Evolutionary conservation across 2,113 vertebrate species (phyloP).

Genomic region (Synchiropus splendidus): DNA sequence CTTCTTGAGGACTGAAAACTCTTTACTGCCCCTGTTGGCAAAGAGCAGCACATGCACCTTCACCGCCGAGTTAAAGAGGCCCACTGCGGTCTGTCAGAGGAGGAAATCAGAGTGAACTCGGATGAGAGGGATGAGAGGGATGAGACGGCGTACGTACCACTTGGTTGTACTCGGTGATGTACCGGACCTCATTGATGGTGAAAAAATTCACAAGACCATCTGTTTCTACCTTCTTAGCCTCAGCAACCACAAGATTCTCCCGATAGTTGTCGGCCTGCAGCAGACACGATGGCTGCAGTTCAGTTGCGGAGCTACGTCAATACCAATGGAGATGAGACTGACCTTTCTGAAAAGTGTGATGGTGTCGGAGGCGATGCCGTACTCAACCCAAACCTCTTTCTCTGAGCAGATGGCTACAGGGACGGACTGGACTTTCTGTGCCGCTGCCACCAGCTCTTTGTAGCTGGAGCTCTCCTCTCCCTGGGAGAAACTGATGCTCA

Average conservation of each 20-base stretch:
- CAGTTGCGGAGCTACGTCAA: too few relatives aligned
- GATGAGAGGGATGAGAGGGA: too few relatives aligned
- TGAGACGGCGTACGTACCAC: conserved; percentile 55
- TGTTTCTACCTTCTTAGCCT: conserved; percentile 54
- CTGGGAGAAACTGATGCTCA: conserved; percentile 59
- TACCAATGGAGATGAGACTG: not conserved
- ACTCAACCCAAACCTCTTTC: conserved; percentile 67
- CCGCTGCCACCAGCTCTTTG: conserved; percentile 55
- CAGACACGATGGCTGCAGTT: conserved; percentile 3
- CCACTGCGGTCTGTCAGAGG: conserved; percentile 70
- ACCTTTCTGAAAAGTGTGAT: conserved; percentile 81
- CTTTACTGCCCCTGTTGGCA: conserved; percentile 67
- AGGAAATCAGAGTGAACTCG: not conserved
- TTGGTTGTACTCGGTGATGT: conserved; percentile 84
- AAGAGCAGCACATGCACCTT: conserved; percentile 80
- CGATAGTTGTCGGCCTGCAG: conserved; percentile 76
- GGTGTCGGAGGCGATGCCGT: conserved; percentile 61
- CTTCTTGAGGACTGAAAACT: conserved; percentile 56
- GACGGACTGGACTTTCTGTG: conserved; percentile 56
- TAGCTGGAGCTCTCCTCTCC: conserved; percentile 62
- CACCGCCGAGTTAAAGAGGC: conserved; percentile 77
- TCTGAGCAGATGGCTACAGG: conserved; percentile 70
- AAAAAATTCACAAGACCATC: conserved; percentile 74
- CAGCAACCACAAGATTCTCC: conserved; percentile 61
- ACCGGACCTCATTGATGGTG: conserved; percentile 68